Evolutionary conservation across 2,113 vertebrate species (phyloP).

Genomic region (Salvelinus sp.): DNA sequence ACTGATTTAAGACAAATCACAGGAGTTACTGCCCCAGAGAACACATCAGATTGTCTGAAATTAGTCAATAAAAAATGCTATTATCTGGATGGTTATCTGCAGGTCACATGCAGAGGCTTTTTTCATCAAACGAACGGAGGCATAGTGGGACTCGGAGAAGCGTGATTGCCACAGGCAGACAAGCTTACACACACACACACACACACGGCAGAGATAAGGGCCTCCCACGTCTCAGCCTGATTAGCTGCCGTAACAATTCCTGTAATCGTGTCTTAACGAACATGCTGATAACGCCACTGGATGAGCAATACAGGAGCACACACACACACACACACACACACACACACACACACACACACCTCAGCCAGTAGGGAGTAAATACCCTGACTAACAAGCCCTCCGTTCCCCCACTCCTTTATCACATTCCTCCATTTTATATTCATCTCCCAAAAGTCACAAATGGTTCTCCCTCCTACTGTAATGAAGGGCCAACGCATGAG

Average conservation of each 20-base stretch:
- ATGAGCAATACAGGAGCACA: conserved; percentile 19
- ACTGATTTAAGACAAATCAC: conserved; percentile 54
- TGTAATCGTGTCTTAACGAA: conserved; percentile 60
- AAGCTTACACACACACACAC: conserved; percentile 1
- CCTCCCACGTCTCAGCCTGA: conserved; percentile 41
- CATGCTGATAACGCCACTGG: conserved; percentile 42
- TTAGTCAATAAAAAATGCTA: conserved; percentile 73
- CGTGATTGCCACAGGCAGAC: neutral
- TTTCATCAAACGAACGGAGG: conserved; percentile 28
- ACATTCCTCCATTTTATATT: conserved; percentile 8
- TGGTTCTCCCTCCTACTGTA: neutral
- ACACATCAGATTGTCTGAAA: conserved; percentile 59
- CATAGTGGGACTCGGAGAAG: conserved; percentile 18
- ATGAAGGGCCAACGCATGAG: too few relatives aligned
- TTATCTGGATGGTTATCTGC: conserved; percentile 64
- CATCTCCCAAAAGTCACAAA: too few relatives aligned
- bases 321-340: conserved; percentile 17
- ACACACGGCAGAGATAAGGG: conserved; percentile 35
- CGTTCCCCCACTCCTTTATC: conserved; percentile 40
- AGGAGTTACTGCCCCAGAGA: conserved; percentile 56
- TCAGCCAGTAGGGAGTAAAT: conserved; percentile 42
- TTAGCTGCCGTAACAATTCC: conserved; percentile 60
- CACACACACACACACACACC: neutral
- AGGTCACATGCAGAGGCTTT: conserved; percentile 36
- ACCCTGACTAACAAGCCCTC: conserved; percentile 41